Conservation (phyloP, 2,888 invertebrate genomes). For the Priocnemis perturbator region DNA sequence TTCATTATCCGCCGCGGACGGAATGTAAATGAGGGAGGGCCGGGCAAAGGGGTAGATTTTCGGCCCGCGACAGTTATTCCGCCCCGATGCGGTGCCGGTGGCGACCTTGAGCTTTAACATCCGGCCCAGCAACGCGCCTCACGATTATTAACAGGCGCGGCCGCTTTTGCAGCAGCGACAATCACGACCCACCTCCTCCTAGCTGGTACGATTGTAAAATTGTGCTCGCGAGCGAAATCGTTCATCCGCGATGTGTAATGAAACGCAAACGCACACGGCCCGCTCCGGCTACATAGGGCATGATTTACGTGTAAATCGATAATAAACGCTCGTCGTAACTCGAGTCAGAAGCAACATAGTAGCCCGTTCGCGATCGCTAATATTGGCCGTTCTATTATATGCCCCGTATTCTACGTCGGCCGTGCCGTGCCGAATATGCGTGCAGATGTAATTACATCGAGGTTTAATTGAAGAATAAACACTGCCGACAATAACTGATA, state of each 20-base stretch:
- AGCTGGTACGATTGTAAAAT: no score
- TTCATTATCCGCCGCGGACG: constrained; percentile 72
- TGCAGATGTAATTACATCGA: background rate
- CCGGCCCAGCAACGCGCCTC: background rate
- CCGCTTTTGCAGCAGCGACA: no score
- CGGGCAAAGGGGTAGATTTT: constrained; percentile 55
- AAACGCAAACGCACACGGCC: no score
- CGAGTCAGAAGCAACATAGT: background rate
- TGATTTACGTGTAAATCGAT: no score
- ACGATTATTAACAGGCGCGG: no score
- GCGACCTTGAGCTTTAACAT: constrained; percentile 46
- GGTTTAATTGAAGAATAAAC: constrained; percentile 1
- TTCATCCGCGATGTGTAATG: no score
- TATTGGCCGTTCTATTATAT: constrained; percentile 39
- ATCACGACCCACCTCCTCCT: no score
- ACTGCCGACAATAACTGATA: background rate
- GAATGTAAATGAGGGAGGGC: constrained; percentile 68
- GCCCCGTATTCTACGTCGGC: background rate
- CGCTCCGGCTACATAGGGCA: no score
- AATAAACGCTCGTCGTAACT: no score
- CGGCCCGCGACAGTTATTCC: constrained; percentile 43
- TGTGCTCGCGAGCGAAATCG: no score
- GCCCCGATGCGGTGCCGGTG: constrained; percentile 36
- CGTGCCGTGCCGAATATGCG: background rate
- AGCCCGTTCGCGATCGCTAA: constrained; percentile 38